Evolutionary conservation across 2,113 vertebrate genomes (phyloP).

Genomic region (Ictalurus furcatus): DNA sequence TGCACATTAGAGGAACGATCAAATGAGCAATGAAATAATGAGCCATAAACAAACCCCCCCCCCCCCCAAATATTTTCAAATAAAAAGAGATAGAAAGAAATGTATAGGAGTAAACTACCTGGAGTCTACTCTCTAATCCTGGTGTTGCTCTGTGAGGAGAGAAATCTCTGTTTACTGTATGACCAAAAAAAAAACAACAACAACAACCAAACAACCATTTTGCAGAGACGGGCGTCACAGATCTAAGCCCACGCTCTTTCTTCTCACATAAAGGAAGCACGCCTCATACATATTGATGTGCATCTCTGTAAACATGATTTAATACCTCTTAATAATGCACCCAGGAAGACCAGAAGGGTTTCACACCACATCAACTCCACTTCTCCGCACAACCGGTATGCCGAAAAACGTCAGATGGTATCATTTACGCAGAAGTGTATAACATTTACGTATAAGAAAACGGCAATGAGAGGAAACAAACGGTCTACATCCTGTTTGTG

Average conservation of each 20-base stretch:
- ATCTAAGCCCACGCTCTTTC: slow-evolving; percentile 11
- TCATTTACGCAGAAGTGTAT: slow-evolving; percentile 63
- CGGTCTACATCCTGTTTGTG: slow-evolving; percentile 55
- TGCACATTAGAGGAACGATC: no score
- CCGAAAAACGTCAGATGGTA: slow-evolving; percentile 55
- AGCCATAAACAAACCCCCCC: no score
- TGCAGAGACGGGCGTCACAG: background rate
- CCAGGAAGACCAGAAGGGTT: slow-evolving; percentile 62
- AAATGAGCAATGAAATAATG: no score
- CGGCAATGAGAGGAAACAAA: slow-evolving; percentile 46
- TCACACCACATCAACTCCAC: slow-evolving; percentile 64
- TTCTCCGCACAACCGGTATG: slow-evolving; percentile 36
- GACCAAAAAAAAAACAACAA: background rate
- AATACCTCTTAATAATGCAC: slow-evolving; percentile 71
- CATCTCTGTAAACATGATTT: slow-evolving; percentile 63
- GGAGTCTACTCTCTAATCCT: background rate
- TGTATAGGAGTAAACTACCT: background rate
- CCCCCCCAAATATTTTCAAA: no score
- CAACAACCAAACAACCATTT: background rate
- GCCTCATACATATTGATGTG: slow-evolving; percentile 66
- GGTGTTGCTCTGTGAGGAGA: background rate
- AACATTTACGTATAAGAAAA: slow-evolving; percentile 59
- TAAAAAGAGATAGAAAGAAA: background rate
- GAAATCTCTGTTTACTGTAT: background rate
- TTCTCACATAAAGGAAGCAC: slow-evolving; percentile 44